Evolutionary conservation across 2,113 vertebrate species (phyloP), one percentile per base, ranked within the genome.

Genomic region (Typhlomys cinereus): DNA sequence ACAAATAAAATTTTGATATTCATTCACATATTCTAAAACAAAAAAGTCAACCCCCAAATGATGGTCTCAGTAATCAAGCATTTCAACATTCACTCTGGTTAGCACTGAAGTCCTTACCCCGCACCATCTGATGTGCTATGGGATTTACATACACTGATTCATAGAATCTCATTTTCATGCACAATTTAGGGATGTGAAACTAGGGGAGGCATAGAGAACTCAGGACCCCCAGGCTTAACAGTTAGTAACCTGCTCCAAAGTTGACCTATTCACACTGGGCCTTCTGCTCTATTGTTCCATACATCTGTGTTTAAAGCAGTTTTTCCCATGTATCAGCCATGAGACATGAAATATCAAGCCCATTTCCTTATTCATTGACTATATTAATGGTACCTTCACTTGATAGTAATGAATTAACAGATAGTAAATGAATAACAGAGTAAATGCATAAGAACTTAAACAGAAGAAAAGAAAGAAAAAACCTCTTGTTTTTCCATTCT

Each of bases 381-480:
- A 59, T 44, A 75, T 25, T 31, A 87, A 64, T 36, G 21, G 39
- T 13, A 44, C 29, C 25, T 27, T 44, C 27, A 54, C 31, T 44
- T 76, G 59, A 71, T 57, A 59, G 3, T 87, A 31, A 34, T 59
- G 59, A 90, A 21, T 50, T 69, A 34, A 78, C n/a, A 50, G 82
- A 73, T 44, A 67, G 79, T 48, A 73, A 1, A 52, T 48, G 73
- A 81, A 29, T 88, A 48, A 67, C n/a, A 71, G 7, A 61, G 8
- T 90, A 44, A 20, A 66, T 41, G 18, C 6, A 18, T 12, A 81
- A 15, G 82, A 75, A 89, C 48, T 36, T 67, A 70, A 84, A 94
- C 15, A 59, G 27, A 80, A 36, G n/a, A 81, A 31, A 88, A 48
- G 73, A 82, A 81, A 75, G 8, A 88, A 80, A 84, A 94, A n/a